These are phyloP conservation scores for Etia nguti DNA, from an alignment of 2,113 vertebrate species.

Conservation along the genomic window DNA sequence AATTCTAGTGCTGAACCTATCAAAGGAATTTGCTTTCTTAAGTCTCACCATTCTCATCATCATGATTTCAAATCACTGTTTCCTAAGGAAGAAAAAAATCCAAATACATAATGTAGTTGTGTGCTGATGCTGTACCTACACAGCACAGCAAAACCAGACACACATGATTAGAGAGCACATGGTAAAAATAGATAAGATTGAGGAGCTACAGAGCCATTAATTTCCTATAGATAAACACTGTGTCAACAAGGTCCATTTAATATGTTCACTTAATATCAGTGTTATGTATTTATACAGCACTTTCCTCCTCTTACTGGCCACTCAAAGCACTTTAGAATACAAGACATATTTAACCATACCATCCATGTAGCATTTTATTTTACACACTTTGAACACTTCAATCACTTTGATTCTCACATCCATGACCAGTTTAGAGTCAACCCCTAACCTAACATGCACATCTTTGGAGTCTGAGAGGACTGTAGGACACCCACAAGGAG, in stretches of 20 bases:
- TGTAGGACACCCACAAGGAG: not conserved
- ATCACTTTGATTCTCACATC: not conserved
- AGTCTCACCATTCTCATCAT: not conserved
- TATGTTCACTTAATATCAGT: no score
- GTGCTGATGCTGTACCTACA: not conserved
- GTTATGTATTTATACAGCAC: no score
- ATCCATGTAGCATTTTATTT: not conserved
- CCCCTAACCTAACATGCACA: not conserved
- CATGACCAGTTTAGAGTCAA: not conserved
- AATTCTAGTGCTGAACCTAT: not conserved
- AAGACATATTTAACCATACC: no score
- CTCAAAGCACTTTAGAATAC: no score
- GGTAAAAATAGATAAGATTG: not conserved
- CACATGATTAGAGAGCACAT: not conserved
- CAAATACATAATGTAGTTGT: not conserved
- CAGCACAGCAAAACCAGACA: not conserved
- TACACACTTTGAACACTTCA: not conserved
- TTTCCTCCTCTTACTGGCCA: no score
- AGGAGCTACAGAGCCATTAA: not conserved
- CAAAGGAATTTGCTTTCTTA: not conserved
- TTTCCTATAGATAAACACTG: not conserved
- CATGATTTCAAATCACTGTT: not conserved
- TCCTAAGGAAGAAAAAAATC: not conserved
- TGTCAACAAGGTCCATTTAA: not conserved
- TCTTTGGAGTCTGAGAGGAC: not conserved